Percentiles rank a stretch among this genome's conserved stretches.
phyloP scores from a whole-genome alignment of 2,113 vertebrate species.

The Barbus barbus region DNA sequence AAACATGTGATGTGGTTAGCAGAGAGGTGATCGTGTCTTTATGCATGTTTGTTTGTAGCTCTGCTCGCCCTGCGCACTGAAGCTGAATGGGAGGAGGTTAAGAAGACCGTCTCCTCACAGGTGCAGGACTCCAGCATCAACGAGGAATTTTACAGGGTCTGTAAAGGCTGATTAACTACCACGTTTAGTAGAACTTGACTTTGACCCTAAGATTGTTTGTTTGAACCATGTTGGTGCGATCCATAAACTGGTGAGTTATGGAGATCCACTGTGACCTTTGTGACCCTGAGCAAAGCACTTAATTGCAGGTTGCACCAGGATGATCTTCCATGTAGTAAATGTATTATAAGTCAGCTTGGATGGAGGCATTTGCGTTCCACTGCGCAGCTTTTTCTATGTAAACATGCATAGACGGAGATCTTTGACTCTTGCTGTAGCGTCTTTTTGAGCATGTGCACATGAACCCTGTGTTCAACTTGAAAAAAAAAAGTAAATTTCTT shows the following conservation, averaged over 20 bases:
- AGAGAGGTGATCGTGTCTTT: slow-evolving; percentile 20
- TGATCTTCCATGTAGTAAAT: not conserved
- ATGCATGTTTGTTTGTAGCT: slow-evolving; percentile 71
- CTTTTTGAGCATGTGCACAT: too few relatives aligned
- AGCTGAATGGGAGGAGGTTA: slow-evolving; percentile 88
- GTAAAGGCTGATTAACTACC: slow-evolving; percentile 1
- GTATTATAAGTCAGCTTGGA: not conserved
- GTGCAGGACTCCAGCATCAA: slow-evolving; percentile 84
- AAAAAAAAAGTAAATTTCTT: too few relatives aligned
- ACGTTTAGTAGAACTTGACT: slow-evolving; percentile 28
- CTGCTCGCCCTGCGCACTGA: slow-evolving; percentile 82
- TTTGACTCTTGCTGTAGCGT: too few relatives aligned
- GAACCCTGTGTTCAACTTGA: too few relatives aligned
- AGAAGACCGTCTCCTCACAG: slow-evolving; percentile 80
- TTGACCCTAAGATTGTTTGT: not conserved
- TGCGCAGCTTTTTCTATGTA: too few relatives aligned
- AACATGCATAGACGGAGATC: too few relatives aligned
- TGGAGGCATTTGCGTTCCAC: not conserved
- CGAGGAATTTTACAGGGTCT: slow-evolving; percentile 89
- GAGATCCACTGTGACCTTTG: slow-evolving; percentile 5
- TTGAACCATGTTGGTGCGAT: not conserved
- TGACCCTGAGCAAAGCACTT: not conserved
- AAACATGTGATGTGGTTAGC: not conserved
- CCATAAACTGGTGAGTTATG: not conserved
- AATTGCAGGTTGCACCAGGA: not conserved